phyloP scores from a whole-genome alignment of 2,797 vertebrate genomes.

The Rallus crepitans region DNA sequence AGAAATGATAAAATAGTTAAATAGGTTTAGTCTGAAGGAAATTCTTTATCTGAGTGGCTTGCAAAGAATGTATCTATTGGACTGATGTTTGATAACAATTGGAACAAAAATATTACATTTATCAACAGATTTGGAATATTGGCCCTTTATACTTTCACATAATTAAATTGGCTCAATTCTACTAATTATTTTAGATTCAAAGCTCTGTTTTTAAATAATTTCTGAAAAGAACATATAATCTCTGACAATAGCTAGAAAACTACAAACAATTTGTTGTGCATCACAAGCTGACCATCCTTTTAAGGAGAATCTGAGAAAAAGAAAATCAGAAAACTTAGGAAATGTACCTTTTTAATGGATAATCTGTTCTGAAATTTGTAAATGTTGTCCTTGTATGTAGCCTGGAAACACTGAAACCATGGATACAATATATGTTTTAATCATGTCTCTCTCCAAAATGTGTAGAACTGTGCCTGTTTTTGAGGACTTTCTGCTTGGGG shows the following conservation, averaged over 20 bases:
- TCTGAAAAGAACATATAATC: neutral
- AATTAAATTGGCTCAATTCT: neutral
- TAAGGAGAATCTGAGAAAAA: neutral
- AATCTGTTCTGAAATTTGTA: neutral
- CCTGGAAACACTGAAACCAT: neutral
- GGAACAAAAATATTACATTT: neutral
- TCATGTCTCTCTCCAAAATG: neutral
- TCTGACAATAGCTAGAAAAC: neutral
- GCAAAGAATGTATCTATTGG: neutral
- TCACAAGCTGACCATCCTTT: neutral
- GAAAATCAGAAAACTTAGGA: neutral
- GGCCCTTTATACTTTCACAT: neutral
- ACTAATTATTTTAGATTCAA: neutral
- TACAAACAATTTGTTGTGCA: neutral
- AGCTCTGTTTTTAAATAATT: neutral
- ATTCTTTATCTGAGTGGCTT: neutral
- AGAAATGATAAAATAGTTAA: neutral
- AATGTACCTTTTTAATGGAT: neutral
- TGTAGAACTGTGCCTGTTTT: neutral
- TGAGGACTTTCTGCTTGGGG: neutral
- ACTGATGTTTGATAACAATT: neutral
- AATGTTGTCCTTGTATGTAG: fast-evolving
- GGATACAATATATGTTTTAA: neutral
- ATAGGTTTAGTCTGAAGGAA: neutral
- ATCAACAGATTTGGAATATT: neutral